Evolutionary conservation across 2,888 invertebrate genomes (phyloP).

Genomic region (Iphiclides podalirius): DNA sequence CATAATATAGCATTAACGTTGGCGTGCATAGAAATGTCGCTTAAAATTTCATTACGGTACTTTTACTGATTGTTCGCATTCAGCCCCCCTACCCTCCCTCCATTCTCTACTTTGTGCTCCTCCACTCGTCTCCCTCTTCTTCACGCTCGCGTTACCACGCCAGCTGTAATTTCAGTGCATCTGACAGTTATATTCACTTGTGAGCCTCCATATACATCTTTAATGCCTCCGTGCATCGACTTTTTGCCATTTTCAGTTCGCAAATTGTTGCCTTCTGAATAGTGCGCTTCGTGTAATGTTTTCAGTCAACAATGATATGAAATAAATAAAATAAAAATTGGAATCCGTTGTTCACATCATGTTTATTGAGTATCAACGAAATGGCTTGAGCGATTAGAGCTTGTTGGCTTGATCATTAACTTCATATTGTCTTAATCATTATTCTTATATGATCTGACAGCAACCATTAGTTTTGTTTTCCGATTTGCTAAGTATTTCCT

Average conservation of each 20-base stretch:
- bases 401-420: too few relatives aligned
- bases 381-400: too few relatives aligned
- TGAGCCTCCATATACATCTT: slow-evolving; percentile 25
- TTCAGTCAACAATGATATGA: too few relatives aligned
- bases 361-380: too few relatives aligned
- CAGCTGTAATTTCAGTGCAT: slow-evolving; percentile 34
- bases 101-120: slow-evolving; percentile 31
- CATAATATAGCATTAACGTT: slow-evolving; percentile 22
- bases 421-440: too few relatives aligned
- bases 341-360: too few relatives aligned
- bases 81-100: slow-evolving; percentile 31
- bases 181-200: slow-evolving; percentile 43
- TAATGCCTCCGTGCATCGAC: slow-evolving; percentile 29
- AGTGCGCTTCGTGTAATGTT: neutral
- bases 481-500: too few relatives aligned
- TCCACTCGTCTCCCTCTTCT: slow-evolving; percentile 27
- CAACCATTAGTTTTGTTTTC: too few relatives aligned
- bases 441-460: too few relatives aligned
- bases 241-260: slow-evolving; percentile 34
- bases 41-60: slow-evolving; percentile 61
- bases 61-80: slow-evolving; percentile 46
- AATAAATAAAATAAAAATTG: too few relatives aligned
- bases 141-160: slow-evolving; percentile 26
- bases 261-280: slow-evolving; percentile 23
- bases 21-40: slow-evolving; percentile 40